These are phyloP conservation scores for Sphaerodactylus townsendi DNA, from an alignment of 2,113 vertebrate genomes.

Conservation along the genomic window DNA sequence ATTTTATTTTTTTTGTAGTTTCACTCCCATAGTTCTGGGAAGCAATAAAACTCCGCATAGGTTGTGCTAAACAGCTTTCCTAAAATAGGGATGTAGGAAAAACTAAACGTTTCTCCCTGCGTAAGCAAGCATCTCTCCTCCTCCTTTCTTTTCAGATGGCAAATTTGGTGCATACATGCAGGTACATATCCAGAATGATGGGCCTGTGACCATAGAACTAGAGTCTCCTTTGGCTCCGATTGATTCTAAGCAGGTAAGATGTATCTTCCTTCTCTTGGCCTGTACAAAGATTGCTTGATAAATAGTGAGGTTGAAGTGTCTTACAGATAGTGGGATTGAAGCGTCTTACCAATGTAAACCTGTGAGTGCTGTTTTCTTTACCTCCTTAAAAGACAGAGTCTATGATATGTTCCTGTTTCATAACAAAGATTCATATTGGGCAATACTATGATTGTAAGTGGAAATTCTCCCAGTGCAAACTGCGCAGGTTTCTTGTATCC, in stretches of 20 bases:
- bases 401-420: too few relatives aligned
- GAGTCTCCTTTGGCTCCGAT: conserved; percentile 81
- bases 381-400: too few relatives aligned
- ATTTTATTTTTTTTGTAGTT: not conserved
- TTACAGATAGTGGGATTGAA: too few relatives aligned
- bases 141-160: conserved; percentile 79
- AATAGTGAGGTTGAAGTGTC: too few relatives aligned
- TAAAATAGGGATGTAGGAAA: not conserved
- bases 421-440: too few relatives aligned
- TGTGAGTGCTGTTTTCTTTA: too few relatives aligned
- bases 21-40: not conserved
- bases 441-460: too few relatives aligned
- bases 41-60: not conserved
- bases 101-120: not conserved
- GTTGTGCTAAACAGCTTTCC: not conserved
- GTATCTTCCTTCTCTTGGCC: not conserved
- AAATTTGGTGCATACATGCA: conserved; percentile 95
- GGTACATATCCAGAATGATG: conserved; percentile 95
- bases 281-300: not conserved
- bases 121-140: not conserved
- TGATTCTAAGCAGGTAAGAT: conserved; percentile 88
- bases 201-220: conserved; percentile 93
- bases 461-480: too few relatives aligned
- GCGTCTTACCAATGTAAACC: too few relatives aligned
- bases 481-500: too few relatives aligned